Conservation (phyloP, 2,797 vertebrate species). For the Cygnus olor region DNA sequence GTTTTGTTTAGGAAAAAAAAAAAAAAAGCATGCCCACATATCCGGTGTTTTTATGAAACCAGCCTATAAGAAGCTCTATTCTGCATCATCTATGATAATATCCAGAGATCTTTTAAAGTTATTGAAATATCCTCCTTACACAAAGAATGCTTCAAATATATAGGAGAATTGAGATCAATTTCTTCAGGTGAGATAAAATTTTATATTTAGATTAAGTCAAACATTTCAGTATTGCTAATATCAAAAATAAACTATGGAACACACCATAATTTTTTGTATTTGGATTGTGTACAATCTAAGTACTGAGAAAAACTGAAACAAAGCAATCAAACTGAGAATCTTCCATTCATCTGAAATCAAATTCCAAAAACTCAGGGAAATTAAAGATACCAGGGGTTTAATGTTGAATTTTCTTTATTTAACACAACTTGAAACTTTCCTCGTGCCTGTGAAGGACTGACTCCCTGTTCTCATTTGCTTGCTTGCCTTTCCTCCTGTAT, state of each 20-base stretch:
- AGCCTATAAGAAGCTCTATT: background rate
- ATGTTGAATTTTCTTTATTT: background rate
- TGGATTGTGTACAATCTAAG: background rate
- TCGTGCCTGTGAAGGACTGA: background rate
- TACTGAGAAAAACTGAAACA: background rate
- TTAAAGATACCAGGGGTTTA: background rate
- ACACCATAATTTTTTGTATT: fast-evolving
- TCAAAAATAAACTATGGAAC: background rate
- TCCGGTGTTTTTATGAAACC: background rate
- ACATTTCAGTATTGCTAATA: background rate
- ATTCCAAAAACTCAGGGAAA: background rate
- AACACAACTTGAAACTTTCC: background rate
- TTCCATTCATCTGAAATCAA: background rate
- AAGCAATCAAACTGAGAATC: background rate
- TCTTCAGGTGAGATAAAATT: background rate
- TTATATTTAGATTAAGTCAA: background rate
- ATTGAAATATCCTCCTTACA: background rate
- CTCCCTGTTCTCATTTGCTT: background rate
- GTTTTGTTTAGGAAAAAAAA: background rate
- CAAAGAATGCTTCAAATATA: background rate
- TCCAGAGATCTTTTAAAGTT: background rate
- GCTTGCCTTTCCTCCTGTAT: background rate
- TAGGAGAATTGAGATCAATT: background rate
- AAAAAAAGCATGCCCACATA: background rate
- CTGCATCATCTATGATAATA: background rate